Evolutionary conservation across 1,140 invertebrate species (phyloP).

Genomic region (Carposina sasakii): DNA sequence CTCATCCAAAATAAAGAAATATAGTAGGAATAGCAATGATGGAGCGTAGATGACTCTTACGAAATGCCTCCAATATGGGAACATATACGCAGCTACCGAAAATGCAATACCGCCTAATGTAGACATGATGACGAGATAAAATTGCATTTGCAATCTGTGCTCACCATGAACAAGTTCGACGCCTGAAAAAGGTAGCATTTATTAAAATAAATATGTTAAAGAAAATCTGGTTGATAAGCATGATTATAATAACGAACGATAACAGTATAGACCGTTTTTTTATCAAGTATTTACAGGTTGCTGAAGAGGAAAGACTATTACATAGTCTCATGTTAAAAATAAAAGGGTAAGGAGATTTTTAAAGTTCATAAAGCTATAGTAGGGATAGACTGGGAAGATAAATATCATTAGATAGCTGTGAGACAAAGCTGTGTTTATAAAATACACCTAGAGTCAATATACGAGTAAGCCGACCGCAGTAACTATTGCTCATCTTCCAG

Average conservation of each 20-base stretch:
- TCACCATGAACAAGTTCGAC: conserved; percentile 27
- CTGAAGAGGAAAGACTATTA: too few species aligned
- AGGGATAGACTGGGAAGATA: too few species aligned
- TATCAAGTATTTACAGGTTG: neutral
- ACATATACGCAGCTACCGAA: conserved; percentile 12
- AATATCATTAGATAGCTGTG: too few species aligned
- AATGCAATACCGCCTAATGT: conserved; percentile 12
- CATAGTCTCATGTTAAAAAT: too few species aligned
- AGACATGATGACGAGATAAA: conserved; percentile 11
- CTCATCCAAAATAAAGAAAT: conserved; percentile 22
- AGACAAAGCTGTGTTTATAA: too few species aligned
- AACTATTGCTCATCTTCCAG: too few species aligned
- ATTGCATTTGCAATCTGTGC: conserved; percentile 11
- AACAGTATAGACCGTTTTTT: neutral
- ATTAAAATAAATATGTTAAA: neutral
- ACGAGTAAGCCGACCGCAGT: too few species aligned
- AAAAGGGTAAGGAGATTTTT: too few species aligned
- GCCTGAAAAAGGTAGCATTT: conserved; percentile 12
- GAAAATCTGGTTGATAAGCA: neutral
- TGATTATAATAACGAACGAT: neutral
- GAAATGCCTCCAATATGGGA: conserved; percentile 25
- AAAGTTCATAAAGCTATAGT: too few species aligned
- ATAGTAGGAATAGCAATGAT: conserved; percentile 15
- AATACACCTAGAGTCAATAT: too few species aligned
- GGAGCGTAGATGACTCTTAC: conserved; percentile 22